Conservation (phyloP, 2,797 vertebrate species). For the Macropodus opercularis region DNA sequence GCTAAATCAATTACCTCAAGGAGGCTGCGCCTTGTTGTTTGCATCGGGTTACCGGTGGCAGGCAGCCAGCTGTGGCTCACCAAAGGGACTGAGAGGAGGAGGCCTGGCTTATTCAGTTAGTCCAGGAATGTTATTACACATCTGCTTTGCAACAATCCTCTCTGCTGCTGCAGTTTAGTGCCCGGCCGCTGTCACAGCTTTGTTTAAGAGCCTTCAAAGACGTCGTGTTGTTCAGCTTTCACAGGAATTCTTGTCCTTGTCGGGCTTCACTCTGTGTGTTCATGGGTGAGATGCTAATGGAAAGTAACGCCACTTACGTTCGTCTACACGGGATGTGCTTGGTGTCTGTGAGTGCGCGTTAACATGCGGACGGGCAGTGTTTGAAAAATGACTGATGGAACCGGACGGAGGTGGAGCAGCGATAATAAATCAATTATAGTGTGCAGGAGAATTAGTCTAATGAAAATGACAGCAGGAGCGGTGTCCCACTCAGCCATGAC, state of each 20-base stretch:
- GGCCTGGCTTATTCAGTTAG: constrained; percentile 63
- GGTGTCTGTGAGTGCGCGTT: not conserved
- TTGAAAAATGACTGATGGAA: constrained; percentile 48
- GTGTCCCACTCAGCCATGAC: constrained; percentile 54
- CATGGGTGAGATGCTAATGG: constrained; percentile 28
- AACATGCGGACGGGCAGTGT: not conserved
- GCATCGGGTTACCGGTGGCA: constrained; percentile 54
- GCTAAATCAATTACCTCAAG: constrained; percentile 65
- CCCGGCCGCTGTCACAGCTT: constrained; percentile 21
- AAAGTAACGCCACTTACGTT: constrained; percentile 13
- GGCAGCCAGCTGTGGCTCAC: constrained; percentile 37
- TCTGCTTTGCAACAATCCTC: constrained; percentile 31
- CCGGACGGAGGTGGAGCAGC: constrained; percentile 48
- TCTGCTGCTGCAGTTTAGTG: constrained; percentile 1
- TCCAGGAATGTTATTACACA: constrained; percentile 65
- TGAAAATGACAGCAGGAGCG: constrained; percentile 59
- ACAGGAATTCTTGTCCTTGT: too few species aligned
- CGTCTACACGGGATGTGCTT: constrained; percentile 14
- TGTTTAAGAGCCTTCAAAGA: constrained; percentile 19
- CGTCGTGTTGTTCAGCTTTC: too few species aligned
- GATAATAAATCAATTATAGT: constrained; percentile 75
- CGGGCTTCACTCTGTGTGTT: not conserved
- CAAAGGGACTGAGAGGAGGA: constrained; percentile 15
- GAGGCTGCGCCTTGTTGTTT: constrained; percentile 56
- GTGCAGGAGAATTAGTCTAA: constrained; percentile 57